A percentile compares a stretch with the other conserved stretches of the same genome.
phyloP scores from a whole-genome alignment of 2,113 vertebrate species.

The Aptenodytes patagonicus region DNA sequence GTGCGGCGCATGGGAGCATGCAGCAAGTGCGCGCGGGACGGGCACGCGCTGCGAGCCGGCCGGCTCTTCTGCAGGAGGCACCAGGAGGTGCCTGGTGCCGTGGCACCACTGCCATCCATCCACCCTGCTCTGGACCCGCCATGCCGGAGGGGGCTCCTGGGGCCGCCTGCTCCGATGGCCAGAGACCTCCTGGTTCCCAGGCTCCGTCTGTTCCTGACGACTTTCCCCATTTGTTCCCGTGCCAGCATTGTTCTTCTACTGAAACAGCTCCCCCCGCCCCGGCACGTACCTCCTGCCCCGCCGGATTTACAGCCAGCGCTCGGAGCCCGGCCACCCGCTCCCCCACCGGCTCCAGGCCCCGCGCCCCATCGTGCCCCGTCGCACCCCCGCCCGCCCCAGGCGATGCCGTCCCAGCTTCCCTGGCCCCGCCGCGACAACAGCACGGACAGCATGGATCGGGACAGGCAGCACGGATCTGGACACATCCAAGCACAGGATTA shows the following conservation, averaged over 20 bases:
- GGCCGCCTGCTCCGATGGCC: not conserved
- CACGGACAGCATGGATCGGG: not conserved
- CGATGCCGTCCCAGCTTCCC: fast-evolving
- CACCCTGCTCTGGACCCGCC: fast-evolving
- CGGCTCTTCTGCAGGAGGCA: not conserved
- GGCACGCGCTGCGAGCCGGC: fast-evolving
- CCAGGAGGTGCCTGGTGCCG: fast-evolving
- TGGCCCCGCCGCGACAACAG: fast-evolving
- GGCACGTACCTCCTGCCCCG: not conserved
- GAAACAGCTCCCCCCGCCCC: not conserved
- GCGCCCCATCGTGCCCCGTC: not conserved
- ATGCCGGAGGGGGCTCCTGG: not conserved
- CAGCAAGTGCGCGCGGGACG: fast-evolving
- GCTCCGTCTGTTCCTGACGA: not conserved
- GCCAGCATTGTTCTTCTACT: slow-evolving; percentile 46
- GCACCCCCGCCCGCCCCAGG: not conserved
- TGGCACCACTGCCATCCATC: fast-evolving
- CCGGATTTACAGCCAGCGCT: not conserved
- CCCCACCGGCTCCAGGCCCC: not conserved
- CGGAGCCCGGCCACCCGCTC: not conserved
- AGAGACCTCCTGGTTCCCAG: not conserved
- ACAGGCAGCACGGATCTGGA: not conserved
- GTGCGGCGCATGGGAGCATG: fast-evolving
- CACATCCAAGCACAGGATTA: not conserved
- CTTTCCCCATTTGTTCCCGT: not conserved